A percentile compares a stretch with the other conserved stretches of the same genome.
phyloP scores from a whole-genome alignment of 2,113 vertebrate genomes.

The Syngnathus typhle region DNA sequence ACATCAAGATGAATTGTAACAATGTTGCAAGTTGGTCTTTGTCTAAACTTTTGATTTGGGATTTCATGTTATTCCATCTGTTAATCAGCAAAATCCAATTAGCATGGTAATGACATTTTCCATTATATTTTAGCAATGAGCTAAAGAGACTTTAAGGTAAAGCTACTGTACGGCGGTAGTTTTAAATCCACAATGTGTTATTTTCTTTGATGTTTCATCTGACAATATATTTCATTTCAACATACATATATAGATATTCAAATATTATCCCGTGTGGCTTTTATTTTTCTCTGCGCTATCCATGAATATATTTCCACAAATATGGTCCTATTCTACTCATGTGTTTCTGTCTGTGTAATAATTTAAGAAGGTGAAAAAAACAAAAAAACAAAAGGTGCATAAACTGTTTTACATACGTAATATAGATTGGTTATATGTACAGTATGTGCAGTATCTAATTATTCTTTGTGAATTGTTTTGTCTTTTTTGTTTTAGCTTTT shows the following conservation, averaged over 20 bases:
- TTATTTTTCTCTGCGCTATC: neutral
- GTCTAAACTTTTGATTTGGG: neutral
- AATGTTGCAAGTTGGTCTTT: neutral
- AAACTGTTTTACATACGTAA: neutral
- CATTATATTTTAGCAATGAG: too few relatives aligned
- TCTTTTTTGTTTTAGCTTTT: conserved; percentile 34
- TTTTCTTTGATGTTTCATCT: too few relatives aligned
- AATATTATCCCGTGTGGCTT: neutral
- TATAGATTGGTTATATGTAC: conserved; percentile 54
- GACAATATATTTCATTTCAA: neutral
- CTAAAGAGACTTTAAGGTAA: conserved; percentile 33
- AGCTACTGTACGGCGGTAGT: neutral
- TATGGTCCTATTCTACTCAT: neutral
- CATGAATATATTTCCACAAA: neutral
- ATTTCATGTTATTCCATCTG: neutral
- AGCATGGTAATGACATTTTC: too few relatives aligned
- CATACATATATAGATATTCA: neutral
- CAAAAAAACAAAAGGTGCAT: neutral
- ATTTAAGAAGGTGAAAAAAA: neutral
- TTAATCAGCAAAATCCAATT: neutral
- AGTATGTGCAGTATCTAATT: conserved; percentile 58
- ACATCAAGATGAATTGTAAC: neutral
- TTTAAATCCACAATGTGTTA: too few relatives aligned
- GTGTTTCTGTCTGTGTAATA: conserved; percentile 10
- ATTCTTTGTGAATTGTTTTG: conserved; percentile 63